Evolutionary conservation across 2,888 invertebrate species (phyloP).

Genomic region (Craniophora ligustri): DNA sequence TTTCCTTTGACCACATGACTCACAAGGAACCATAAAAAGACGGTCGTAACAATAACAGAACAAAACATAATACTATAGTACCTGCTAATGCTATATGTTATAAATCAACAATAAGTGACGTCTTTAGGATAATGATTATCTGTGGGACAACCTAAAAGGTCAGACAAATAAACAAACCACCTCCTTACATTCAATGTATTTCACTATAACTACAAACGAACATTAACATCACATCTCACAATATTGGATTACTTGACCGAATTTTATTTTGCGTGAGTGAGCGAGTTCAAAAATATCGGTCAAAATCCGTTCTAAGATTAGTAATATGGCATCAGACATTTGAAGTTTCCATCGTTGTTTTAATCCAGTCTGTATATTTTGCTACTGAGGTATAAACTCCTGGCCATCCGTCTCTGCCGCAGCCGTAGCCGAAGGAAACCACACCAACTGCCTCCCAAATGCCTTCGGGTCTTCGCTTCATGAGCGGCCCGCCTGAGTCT

Average conservation of each 20-base stretch:
- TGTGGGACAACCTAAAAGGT: not conserved
- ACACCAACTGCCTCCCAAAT: slow-evolving; percentile 90
- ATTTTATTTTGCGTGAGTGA: slow-evolving; percentile 20
- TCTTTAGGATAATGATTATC: no score
- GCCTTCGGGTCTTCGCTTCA: slow-evolving; percentile 85
- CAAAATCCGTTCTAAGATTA: slow-evolving; percentile 31
- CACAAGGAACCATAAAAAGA: no score
- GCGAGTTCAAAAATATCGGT: slow-evolving; percentile 21
- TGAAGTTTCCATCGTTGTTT: slow-evolving; percentile 65
- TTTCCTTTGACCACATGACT: no score
- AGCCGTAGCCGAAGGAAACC: slow-evolving; percentile 91
- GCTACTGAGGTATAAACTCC: slow-evolving; percentile 91
- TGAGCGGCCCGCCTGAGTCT: slow-evolving; percentile 93
- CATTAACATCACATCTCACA: slow-evolving; percentile 23
- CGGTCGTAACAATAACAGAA: no score
- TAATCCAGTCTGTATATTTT: slow-evolving; percentile 90
- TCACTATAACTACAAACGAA: slow-evolving; percentile 28
- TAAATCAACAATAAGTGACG: no score
- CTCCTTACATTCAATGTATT: slow-evolving; percentile 33
- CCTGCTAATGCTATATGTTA: no score
- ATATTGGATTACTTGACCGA: slow-evolving; percentile 13
- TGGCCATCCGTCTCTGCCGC: slow-evolving; percentile 90
- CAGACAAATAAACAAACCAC: not conserved
- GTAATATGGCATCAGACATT: slow-evolving; percentile 62
- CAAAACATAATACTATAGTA: no score